Base-by-base conservation (phyloP, 2,113 vertebrate genomes). In the Hippocampus guttulatus region DNA sequence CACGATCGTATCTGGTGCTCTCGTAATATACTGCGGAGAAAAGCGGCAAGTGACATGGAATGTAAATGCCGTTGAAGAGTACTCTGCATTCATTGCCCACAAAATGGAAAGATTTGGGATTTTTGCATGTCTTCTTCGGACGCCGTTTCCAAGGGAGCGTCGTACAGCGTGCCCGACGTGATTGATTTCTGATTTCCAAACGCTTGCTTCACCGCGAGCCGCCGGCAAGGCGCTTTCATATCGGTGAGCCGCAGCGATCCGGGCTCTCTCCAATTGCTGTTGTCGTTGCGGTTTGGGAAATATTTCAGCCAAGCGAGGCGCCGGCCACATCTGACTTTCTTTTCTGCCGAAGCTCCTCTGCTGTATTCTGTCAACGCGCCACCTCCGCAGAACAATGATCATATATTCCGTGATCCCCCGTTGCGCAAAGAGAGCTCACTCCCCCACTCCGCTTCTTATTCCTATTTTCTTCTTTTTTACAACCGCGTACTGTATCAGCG, bases 401-500 rank as follows among this genome's bases (percentile, higher is more conserved):
- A 51, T 72, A 51, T 72, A 77, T 78, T 77, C 67, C 75, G 76
- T 79, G 78, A 85, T 86, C 75, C 82, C 73, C 85, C 58, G 70
- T 79, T 76, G 77, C 79, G 78, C 47, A 49, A 76, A 81, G 75
- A 76, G 76, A 75, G 15, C 74, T 70, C 54, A 73, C 72, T 72
- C 57, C 69, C 51, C 79, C 58, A 45, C 72, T 77, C 66, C 78
- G 73, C 72, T 83, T 74, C 27, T 67, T 33, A 66, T 66, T 49
- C 64, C 73, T 78, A 77, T 69, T 79, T 71, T 25, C 62, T 75
- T 63, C 73, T 60, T 63, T 75, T 87, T 80, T 83, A 74, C 79
- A 81, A 83, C 77, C 85, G 81, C 83, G 79, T 84, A 89, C 85
- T 84, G 88, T 85, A 90, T 90, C 88, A 90, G 89, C 89, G 87